Percentiles rank a stretch among this genome's conserved stretches.
These are phyloP conservation scores for Bhutanitis thaidina DNA, from an alignment of 2,888 invertebrate genomes.

Conservation along the genomic window DNA sequence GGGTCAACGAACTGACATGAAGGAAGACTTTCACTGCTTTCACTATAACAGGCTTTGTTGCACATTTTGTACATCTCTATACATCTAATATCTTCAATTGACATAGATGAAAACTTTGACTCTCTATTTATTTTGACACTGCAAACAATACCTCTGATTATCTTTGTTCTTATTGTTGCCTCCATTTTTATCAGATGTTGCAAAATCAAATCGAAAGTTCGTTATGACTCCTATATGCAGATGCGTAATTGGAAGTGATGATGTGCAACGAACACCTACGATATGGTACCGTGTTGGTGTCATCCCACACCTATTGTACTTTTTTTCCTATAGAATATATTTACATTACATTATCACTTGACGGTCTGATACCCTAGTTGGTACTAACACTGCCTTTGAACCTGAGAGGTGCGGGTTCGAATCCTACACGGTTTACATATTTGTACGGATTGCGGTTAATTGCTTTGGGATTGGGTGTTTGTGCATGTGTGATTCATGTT, in stretches of 20 bases:
- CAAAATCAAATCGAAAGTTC: conserved; percentile 72
- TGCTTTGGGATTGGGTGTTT: too few species aligned
- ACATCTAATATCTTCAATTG: conserved; percentile 38
- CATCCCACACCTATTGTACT: conserved; percentile 56
- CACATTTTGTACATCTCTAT: conserved; percentile 47
- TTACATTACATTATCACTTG: not conserved
- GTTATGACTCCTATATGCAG: conserved; percentile 50
- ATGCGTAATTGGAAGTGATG: conserved; percentile 55
- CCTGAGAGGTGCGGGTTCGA: too few species aligned
- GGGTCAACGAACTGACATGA: conserved; percentile 24
- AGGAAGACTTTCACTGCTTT: conserved; percentile 74
- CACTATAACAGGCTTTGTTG: conserved; percentile 58
- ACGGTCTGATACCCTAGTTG: too few species aligned
- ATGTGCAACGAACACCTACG: conserved; percentile 71
- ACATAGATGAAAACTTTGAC: conserved; percentile 40
- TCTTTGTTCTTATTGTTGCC: conserved; percentile 59
- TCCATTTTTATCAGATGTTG: conserved; percentile 53
- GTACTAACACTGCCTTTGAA: too few species aligned
- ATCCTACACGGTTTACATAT: too few species aligned
- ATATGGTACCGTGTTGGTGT: conserved; percentile 56
- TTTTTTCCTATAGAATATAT: conserved; percentile 20
- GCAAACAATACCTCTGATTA: conserved; percentile 63
- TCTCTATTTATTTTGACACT: conserved; percentile 73
- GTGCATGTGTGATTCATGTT: too few species aligned
- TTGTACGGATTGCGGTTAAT: too few species aligned